Percentiles rank a stretch among this genome's conserved stretches.
These are phyloP conservation scores for Fistularia tabacaria DNA, from an alignment of 2,797 vertebrate species.

Conservation along the genomic window DNA sequence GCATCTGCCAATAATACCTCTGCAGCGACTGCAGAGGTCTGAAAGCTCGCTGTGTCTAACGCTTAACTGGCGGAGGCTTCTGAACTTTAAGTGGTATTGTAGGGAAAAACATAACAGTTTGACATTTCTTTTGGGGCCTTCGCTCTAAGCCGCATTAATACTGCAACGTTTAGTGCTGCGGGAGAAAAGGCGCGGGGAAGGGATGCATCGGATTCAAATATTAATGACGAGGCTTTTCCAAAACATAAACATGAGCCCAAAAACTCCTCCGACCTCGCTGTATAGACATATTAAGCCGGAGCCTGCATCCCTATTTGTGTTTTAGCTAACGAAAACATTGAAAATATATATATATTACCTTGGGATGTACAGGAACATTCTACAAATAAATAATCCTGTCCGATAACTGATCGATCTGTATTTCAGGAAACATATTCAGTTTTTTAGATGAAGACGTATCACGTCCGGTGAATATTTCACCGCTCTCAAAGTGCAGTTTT, in stretches of 20 bases:
- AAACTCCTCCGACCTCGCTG: slow-evolving; percentile 5
- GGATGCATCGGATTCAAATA: slow-evolving; percentile 55
- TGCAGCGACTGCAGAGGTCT: background rate
- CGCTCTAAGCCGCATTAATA: slow-evolving; percentile 47
- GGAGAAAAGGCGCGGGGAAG: slow-evolving; percentile 18
- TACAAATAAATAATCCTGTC: too few relatives aligned
- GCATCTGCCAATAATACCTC: background rate
- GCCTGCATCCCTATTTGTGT: background rate
- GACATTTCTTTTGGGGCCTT: slow-evolving; percentile 29
- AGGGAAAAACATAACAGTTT: slow-evolving; percentile 14
- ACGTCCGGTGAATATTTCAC: too few relatives aligned
- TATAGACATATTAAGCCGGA: background rate
- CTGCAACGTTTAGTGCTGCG: slow-evolving; percentile 37
- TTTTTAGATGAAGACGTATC: too few relatives aligned
- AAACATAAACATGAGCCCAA: slow-evolving; percentile 44
- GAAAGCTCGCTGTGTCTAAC: slow-evolving; percentile 18
- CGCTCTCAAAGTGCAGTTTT: too few relatives aligned
- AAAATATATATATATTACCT: too few relatives aligned
- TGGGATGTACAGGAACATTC: too few relatives aligned
- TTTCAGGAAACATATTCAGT: too few relatives aligned
- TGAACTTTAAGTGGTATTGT: slow-evolving; percentile 5
- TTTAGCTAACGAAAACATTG: too few relatives aligned
- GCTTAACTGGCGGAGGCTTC: slow-evolving; percentile 8
- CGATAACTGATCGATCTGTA: too few relatives aligned
- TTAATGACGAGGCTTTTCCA: slow-evolving; percentile 48